Evolutionary conservation across 1,140 invertebrate genomes (phyloP), one percentile per base, ranked within the genome.

Genomic region (Cotesia vestalis): DNA sequence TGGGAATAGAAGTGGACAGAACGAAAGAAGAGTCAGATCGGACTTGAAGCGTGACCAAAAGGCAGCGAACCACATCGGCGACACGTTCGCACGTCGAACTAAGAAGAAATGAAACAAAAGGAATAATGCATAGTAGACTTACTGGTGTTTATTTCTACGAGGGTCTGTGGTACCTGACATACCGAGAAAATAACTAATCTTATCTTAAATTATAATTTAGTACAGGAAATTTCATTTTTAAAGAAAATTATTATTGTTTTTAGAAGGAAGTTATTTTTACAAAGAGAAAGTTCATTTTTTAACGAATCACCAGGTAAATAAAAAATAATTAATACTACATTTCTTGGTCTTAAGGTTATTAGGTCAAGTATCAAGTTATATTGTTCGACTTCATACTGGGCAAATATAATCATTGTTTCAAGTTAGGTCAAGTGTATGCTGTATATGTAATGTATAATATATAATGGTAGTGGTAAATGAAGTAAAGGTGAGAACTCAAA

Each of bases 41-140:
- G 38, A 55, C 73, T 68, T 72, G 74, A 59, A 84, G 77, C 81
- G 76, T 80, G 78, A 83, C 81, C 77, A 70, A 68, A 75, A 62
- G 69, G 66, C 71, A 68, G 51, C 64, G 51, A 59, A 71, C 66
- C 71, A 67, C 12, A 60, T 69, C 66, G 38, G 59, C 60, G 27
- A 71, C 66, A 69, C 57, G 66, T 66, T 69, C 38, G 27, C 60
- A 38, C 60, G 61, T 46, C 17, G 1, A 51, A 53, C 34, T 53
- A 46, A 57, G 17, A 64, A 66, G 36, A 62, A 27, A 60, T 66
- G 6, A 66, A 11, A 36, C 1, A 11, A 36, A 12, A 36, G 14
- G 3, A 55, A n/a, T 17, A 52, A 40, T n/a, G 9, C 5, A 27
- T 17, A 46, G 4, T 9, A 34, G 3, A 20, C 57, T 20, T 20